These are phyloP conservation scores for Acleris laterana DNA, from an alignment of 2,888 invertebrate species.

Conservation along the genomic window DNA sequence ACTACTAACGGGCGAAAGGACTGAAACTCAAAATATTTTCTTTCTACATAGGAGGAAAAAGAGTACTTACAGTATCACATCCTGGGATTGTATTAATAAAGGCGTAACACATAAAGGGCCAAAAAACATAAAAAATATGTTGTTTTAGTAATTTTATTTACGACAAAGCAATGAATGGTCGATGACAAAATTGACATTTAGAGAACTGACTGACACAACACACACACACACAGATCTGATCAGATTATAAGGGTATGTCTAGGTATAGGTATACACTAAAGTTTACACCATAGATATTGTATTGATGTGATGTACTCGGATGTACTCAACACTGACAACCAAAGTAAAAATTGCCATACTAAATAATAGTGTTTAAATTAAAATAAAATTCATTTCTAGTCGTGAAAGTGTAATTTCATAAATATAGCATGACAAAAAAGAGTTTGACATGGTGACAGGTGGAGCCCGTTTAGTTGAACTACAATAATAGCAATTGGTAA, in stretches of 20 bases:
- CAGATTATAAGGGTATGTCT: no score
- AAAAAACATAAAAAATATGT: slow-evolving; percentile 13
- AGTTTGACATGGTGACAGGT: no score
- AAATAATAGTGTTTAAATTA: background rate
- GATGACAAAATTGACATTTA: slow-evolving; percentile 37
- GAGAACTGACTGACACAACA: slow-evolving; percentile 1
- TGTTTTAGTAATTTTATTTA: slow-evolving; percentile 24
- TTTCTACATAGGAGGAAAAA: background rate
- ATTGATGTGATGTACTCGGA: no score
- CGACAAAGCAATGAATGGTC: slow-evolving; percentile 34
- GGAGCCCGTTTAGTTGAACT: no score
- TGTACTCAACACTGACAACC: background rate
- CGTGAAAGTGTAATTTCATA: no score
- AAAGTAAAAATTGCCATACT: slow-evolving; percentile 13
- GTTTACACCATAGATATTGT: background rate
- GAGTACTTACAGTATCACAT: slow-evolving; percentile 4
- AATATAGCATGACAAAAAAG: no score
- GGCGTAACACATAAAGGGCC: background rate
- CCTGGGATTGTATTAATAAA: background rate
- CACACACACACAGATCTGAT: no score
- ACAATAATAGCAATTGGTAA: no score
- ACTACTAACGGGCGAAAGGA: background rate
- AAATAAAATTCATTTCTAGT: no score
- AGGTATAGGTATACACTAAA: no score
- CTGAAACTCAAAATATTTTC: background rate